phyloP scores from a whole-genome alignment of 2,797 vertebrate genomes.

The Eremophila alpestris region DNA sequence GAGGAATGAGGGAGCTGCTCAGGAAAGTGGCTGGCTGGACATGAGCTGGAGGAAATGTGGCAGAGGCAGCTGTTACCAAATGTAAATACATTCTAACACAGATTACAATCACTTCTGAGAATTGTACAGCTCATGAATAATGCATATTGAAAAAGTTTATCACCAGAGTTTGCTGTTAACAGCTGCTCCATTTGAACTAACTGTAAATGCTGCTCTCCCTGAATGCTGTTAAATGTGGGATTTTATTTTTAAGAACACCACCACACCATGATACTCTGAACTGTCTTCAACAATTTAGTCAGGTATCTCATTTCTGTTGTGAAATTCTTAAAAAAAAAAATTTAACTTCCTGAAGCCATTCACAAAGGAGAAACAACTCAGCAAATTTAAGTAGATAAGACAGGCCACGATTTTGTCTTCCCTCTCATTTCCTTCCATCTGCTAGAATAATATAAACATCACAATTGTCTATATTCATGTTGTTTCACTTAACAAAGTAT shows the following conservation, averaged over 20 bases:
- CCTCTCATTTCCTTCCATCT: neutral
- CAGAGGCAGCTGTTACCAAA: neutral
- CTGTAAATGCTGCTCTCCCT: neutral
- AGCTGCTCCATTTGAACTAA: neutral
- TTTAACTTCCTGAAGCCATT: neutral
- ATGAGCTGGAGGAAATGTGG: neutral
- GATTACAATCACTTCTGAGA: neutral
- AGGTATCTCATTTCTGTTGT: neutral
- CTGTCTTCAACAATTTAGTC: neutral
- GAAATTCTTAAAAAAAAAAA: neutral
- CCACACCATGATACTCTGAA: neutral
- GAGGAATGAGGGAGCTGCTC: neutral
- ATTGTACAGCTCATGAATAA: neutral
- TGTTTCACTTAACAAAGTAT: neutral
- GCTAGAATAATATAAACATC: neutral
- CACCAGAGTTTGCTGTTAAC: neutral
- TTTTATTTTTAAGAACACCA: neutral
- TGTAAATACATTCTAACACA: neutral
- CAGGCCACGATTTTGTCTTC: neutral
- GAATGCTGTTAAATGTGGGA: neutral
- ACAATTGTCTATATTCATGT: neutral
- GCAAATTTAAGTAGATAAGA: neutral
- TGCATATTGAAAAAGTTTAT: neutral
- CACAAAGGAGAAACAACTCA: neutral
- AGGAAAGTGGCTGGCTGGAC: neutral